Evolutionary conservation across 2,797 vertebrate species (phyloP).

Genomic region (Phalloptychus januarius): DNA sequence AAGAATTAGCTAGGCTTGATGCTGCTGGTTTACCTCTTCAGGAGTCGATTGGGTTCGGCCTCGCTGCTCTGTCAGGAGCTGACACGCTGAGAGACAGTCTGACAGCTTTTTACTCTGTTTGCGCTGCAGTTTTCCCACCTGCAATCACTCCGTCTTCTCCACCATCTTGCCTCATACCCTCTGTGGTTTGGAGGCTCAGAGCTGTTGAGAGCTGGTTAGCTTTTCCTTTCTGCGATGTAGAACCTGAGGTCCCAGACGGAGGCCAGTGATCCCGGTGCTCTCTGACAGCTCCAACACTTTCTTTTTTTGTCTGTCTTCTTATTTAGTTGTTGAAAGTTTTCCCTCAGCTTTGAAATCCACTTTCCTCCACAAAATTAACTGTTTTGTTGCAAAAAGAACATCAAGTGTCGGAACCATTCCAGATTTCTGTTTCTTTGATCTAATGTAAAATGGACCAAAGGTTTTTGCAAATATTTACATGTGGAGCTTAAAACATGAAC

Average conservation of each 20-base stretch:
- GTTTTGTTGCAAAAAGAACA: neutral
- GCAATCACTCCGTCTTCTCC: constrained; percentile 25
- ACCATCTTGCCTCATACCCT: constrained; percentile 12
- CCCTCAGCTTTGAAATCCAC: neutral
- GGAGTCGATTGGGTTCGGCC: neutral
- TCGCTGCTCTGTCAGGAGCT: constrained; percentile 13
- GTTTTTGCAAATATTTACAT: neutral
- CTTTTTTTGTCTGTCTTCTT: constrained; percentile 22
- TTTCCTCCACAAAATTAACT: neutral
- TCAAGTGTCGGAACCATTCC: neutral
- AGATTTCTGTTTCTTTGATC: neutral
- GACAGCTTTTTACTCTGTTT: constrained; percentile 27
- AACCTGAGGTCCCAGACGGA: constrained; percentile 45
- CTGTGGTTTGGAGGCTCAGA: constrained; percentile 33
- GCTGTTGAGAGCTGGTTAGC: constrained; percentile 27
- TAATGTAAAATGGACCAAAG: neutral
- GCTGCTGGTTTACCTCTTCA: neutral
- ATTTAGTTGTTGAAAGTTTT: neutral
- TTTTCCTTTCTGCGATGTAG: constrained; percentile 42
- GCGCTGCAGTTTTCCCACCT: constrained; percentile 27
- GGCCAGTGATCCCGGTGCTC: constrained; percentile 34
- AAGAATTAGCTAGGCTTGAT: neutral
- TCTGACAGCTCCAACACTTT: constrained; percentile 38
- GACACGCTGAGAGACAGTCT: constrained; percentile 5
- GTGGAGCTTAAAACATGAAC: neutral